These are phyloP conservation scores for Hippocampus zosterae DNA, from an alignment of 2,113 vertebrate genomes.

Conservation along the genomic window DNA sequence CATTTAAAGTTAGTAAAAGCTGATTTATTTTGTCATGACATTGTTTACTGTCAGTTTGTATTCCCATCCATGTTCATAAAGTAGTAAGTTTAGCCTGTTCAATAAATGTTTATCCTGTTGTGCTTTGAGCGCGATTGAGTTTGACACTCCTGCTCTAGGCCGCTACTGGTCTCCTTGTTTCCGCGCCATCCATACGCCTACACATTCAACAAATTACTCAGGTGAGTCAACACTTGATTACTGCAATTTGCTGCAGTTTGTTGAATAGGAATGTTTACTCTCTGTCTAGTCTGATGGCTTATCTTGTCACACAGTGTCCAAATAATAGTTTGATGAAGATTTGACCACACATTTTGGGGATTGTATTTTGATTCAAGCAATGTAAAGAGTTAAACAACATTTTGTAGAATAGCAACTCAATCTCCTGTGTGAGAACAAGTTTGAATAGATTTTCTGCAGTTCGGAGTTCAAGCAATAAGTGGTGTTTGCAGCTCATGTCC, in stretches of 20 bases:
- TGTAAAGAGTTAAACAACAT: neutral
- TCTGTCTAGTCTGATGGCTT: neutral
- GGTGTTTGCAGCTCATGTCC: constrained; percentile 40
- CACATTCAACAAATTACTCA: neutral
- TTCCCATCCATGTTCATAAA: no score
- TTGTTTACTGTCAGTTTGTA: no score
- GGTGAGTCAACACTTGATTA: neutral
- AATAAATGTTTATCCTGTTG: no score
- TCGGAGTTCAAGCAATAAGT: constrained; percentile 49
- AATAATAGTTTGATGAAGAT: neutral
- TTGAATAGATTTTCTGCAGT: no score
- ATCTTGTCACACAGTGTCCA: neutral
- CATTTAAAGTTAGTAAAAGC: no score
- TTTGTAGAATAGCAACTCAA: no score
- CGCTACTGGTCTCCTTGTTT: neutral
- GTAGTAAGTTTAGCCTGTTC: no score
- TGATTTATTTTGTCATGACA: no score
- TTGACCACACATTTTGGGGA: neutral
- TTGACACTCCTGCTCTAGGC: neutral
- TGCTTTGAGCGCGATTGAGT: neutral
- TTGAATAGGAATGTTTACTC: neutral
- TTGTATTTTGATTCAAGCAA: neutral
- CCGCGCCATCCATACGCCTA: neutral
- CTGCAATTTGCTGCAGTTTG: neutral
- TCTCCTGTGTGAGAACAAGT: constrained; percentile 21